Evolutionary conservation across 2,797 vertebrate species (phyloP), one percentile per base, ranked within the genome.

Genomic region (Crocodylus rhombifer): DNA sequence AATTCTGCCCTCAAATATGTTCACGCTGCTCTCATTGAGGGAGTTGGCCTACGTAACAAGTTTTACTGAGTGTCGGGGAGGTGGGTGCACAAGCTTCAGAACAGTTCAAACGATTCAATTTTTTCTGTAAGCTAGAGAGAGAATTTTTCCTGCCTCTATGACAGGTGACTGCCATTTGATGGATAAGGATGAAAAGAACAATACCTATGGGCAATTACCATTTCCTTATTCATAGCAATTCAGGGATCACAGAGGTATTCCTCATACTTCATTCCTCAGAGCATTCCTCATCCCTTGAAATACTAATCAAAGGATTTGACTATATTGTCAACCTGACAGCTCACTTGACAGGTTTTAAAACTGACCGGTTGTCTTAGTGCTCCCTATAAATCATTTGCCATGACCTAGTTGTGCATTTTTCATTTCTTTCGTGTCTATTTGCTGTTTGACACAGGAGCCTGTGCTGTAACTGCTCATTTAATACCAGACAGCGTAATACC

Each of bases 401-500:
- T 81, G 96, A 95, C 93, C 92, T 86, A 69, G 94, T 58, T 71
- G 87, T 90, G 95, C 96, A 92, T 97, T 97, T 97, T 93, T 97
- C 97, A 97, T 96, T 92, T 91, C 96, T 97, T 96, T 93, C 64
- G 90, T 96, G 96, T 96, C 95, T 93, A 95, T 97, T 97, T 97
- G 96, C 94, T 95, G 61, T 88, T 95, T 95, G 88, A 94, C 95
- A 95, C 87, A 94, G 97, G 97, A 94, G 97, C 64, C 95, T 94
- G 95, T 75, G 92, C 97, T 95, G 95, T 95, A 93, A 96, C 94
- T 86, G 95, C 97, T 97, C 97, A 96, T 97, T 97, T 93, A 97
- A 94, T 97, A 61, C 82, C 97, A 97, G 97, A 97, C 97, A 82
- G 94, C 80, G 96, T 83, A 96, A 93, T 97, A 88, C 97, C 94